phyloP scores from a whole-genome alignment of 1,140 invertebrate species.

The Sweltsa coloradensis region DNA sequence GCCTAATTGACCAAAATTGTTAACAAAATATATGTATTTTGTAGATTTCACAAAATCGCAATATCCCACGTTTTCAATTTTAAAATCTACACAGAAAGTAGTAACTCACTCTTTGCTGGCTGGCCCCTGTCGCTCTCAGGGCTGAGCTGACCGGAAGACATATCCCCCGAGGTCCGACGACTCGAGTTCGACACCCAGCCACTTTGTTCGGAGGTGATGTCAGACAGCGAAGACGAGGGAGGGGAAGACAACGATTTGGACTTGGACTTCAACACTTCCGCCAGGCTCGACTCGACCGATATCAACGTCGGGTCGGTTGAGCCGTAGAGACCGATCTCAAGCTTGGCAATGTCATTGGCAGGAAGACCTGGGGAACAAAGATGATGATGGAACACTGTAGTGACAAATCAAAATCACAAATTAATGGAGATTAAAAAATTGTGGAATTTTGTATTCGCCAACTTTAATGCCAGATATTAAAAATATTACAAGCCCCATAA shows the following conservation, averaged over 20 bases:
- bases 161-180: slow-evolving; percentile 22
- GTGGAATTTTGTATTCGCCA: too few species aligned
- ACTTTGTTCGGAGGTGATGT: slow-evolving; percentile 32
- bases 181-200: slow-evolving; percentile 33
- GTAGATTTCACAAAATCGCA: too few species aligned
- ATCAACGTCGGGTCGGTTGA: slow-evolving; percentile 25
- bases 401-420: too few species aligned
- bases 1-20: too few species aligned
- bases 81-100: not conserved
- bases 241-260: slow-evolving; percentile 15
- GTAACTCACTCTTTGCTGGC: too few species aligned
- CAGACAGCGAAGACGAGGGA: slow-evolving; percentile 13
- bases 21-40: too few species aligned
- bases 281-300: slow-evolving; percentile 19
- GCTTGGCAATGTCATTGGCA: slow-evolving; percentile 27
- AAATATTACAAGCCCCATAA: too few species aligned
- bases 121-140: slow-evolving; percentile 11
- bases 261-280: slow-evolving; percentile 26
- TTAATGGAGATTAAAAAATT: too few species aligned
- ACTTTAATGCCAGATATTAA: too few species aligned
- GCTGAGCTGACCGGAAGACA: slow-evolving; percentile 28
- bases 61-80: too few species aligned
- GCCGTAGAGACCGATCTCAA: slow-evolving; percentile 26
- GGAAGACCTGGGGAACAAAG: too few species aligned
- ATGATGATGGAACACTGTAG: too few species aligned